These are phyloP conservation scores for Helogale parvula DNA, from an alignment of 2,113 vertebrate species.

Conservation along the genomic window DNA sequence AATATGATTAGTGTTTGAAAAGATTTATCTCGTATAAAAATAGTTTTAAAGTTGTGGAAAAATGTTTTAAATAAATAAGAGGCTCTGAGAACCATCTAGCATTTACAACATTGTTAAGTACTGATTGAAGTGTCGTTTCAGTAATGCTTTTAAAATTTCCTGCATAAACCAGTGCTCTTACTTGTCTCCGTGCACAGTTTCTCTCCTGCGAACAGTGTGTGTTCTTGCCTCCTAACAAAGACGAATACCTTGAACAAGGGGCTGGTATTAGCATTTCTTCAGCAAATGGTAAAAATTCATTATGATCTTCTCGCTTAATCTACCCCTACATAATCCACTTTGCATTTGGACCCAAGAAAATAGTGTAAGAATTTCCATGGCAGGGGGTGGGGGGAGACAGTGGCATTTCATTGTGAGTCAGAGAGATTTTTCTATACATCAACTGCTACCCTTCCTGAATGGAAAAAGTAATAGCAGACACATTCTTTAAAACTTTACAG, in stretches of 20 bases:
- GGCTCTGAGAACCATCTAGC: constrained; percentile 84
- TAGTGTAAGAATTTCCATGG: constrained; percentile 11
- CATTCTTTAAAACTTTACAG: not conserved
- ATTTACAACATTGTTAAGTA: constrained; percentile 83
- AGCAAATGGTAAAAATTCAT: constrained; percentile 54
- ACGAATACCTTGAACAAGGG: constrained; percentile 11
- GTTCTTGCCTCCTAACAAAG: constrained; percentile 68
- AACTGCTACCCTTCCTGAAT: not conserved
- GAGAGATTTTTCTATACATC: not conserved
- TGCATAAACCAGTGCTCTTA: constrained; percentile 77
- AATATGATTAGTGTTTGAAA: constrained; percentile 87
- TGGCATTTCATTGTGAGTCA: constrained; percentile 1
- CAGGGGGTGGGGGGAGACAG: not conserved
- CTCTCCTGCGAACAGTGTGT: constrained; percentile 74
- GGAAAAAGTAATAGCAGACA: constrained; percentile 51
- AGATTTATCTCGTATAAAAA: constrained; percentile 88
- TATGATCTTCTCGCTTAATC: constrained; percentile 42
- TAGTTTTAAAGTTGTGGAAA: constrained; percentile 87
- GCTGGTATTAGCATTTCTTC: constrained; percentile 54
- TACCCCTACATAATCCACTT: constrained; percentile 46
- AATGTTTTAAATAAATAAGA: constrained; percentile 88
- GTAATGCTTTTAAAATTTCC: constrained; percentile 77
- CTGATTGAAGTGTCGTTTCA: constrained; percentile 78
- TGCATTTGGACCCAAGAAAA: constrained; percentile 42
- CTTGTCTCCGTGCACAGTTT: constrained; percentile 81